Evolutionary conservation across 2,113 vertebrate species (phyloP), one percentile per base, ranked within the genome.

Genomic region (Alectura lathami): DNA sequence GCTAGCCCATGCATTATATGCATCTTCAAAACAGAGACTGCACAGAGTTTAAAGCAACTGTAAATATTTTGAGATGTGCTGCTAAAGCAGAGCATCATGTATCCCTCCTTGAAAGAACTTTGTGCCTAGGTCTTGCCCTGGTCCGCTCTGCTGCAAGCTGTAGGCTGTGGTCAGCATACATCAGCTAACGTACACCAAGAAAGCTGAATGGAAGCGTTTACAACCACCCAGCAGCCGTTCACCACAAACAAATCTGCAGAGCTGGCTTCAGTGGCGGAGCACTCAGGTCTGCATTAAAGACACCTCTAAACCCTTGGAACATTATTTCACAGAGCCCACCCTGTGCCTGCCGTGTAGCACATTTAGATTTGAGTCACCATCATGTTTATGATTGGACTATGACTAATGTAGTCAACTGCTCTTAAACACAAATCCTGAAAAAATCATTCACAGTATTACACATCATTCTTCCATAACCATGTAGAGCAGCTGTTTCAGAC

Each of bases 401-500:
- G 67, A 96, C 36, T 78, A 80, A 57, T 22, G 18, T 63, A 48
- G 73, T 83, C n/a, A 48, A 62, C 36, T 38, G 45, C 42, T 83
- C 63, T 54, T 91, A 62, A 95, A 69, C 30, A 75, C 18, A 76
- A 79, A 79, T 62, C 53, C 47, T 48, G 16, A 76, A 56, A 89
- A 45, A 29, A 38, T 42, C 17, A 57, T 51, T 80, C 70, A 64
- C 3, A 73, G 56, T 22, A 69, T 23, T 51, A 88, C 57, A 75
- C n/a, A 83, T 78, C 4, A 72, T 83, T 94, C 91, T 57, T 77
- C 76, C 54, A 74, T 40, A 70, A 63, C 36, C 4, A 1, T 27
- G 34, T 29, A 60, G 12, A 95, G 50, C 66, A 92, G 79, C 56
- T 91, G 54, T 89, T 94, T 94, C 88, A 70, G 56, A 87, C 82